Percentiles rank a stretch among this genome's conserved stretches.
phyloP scores from a whole-genome alignment of 2,797 vertebrate species.

The Ceryle rudis region DNA sequence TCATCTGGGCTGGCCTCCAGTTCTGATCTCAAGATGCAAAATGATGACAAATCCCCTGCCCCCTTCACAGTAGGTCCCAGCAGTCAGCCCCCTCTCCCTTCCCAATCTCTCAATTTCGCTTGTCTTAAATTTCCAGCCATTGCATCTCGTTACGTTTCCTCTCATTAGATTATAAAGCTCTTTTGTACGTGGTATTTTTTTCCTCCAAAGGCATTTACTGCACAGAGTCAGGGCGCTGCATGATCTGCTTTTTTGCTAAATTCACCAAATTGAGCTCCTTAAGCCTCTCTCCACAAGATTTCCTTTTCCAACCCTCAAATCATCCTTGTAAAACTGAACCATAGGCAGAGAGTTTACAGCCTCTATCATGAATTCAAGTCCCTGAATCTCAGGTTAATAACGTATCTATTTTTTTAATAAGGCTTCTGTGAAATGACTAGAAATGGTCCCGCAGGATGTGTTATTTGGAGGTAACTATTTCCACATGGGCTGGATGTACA shows the following conservation, averaged over 20 bases:
- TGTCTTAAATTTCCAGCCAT: conserved; percentile 44
- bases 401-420: conserved; percentile 71
- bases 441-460: conserved; percentile 42
- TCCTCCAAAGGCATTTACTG: conserved; percentile 34
- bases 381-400: conserved; percentile 71
- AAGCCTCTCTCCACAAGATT: conserved; percentile 52
- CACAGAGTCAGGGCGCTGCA: neutral
- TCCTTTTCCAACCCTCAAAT: conserved; percentile 43
- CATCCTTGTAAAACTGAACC: conserved; percentile 54
- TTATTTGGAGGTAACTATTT: conserved; percentile 64
- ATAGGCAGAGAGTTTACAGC: conserved; percentile 47
- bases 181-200: neutral
- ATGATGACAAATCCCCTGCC: conserved; percentile 40
- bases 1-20: conserved; percentile 62
- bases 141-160: neutral
- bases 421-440: conserved; percentile 63
- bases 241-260: conserved; percentile 37
- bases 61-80: conserved; percentile 34
- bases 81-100: neutral
- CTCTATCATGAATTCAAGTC: conserved; percentile 40
- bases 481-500: conserved; percentile 62
- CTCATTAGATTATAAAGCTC: neutral
- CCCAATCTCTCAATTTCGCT: neutral
- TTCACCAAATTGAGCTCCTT: conserved; percentile 38
- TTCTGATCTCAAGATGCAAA: conserved; percentile 44